phyloP scores from a whole-genome alignment of 2,113 vertebrate species.

The Acrocephalus arundinaceus region DNA sequence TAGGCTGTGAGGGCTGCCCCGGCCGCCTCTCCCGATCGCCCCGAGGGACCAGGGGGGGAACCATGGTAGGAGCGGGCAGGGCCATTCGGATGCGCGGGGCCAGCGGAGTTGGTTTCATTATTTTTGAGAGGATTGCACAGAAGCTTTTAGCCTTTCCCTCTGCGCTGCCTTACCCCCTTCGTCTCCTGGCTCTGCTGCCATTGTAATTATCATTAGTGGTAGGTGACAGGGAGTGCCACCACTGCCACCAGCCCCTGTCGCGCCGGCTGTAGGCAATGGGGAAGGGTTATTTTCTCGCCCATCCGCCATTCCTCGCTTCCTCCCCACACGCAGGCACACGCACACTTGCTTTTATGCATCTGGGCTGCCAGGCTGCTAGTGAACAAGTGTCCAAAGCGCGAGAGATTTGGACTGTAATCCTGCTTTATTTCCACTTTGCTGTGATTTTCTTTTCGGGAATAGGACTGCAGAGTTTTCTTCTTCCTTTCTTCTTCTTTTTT shows the following conservation, averaged over 20 bases:
- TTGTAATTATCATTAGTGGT: background rate
- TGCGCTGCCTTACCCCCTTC: background rate
- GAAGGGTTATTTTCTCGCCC: conserved; percentile 2
- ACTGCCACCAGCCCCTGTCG: background rate
- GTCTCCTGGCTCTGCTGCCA: background rate
- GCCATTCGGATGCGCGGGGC: background rate
- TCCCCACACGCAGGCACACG: background rate
- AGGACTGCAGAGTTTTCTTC: background rate
- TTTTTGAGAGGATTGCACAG: background rate
- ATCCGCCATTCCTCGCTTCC: conserved; percentile 20
- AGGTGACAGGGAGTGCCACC: conserved; percentile 29
- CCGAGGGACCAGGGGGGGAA: background rate
- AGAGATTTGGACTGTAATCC: background rate
- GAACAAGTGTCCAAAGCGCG: conserved; percentile 35
- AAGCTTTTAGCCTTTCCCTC: background rate
- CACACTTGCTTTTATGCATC: background rate
- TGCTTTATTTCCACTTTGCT: background rate
- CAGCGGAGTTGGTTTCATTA: background rate
- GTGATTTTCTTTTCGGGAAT: background rate
- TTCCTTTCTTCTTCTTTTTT: too few species aligned
- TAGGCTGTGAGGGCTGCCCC: background rate
- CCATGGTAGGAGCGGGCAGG: background rate
- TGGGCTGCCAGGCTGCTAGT: background rate
- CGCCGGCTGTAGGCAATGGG: background rate
- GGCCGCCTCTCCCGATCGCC: background rate